Percentiles rank a stretch among this genome's conserved stretches.
phyloP scores from a whole-genome alignment of 2,113 vertebrate species.

The Sphaerodactylus townsendi region DNA sequence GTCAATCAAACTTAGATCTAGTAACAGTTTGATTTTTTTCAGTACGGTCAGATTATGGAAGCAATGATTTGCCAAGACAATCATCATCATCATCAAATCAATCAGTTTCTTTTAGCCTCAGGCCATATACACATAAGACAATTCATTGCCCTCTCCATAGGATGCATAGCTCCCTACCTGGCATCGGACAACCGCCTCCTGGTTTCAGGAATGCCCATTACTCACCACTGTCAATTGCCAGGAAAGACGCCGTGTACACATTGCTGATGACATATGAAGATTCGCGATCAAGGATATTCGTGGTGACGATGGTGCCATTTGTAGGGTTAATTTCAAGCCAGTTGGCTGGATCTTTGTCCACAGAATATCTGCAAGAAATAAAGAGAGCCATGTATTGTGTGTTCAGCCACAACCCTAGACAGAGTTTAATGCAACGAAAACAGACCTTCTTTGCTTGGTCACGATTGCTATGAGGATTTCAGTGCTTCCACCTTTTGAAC shows the following conservation, averaged over 20 bases:
- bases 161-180: background rate
- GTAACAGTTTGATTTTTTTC: background rate
- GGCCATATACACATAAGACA: no score
- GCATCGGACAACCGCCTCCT: background rate
- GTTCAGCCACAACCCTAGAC: fast-evolving
- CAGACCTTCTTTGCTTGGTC: background rate
- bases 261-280: slow-evolving; percentile 88
- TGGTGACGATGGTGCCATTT: slow-evolving; percentile 90
- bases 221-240: slow-evolving; percentile 96
- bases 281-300: slow-evolving; percentile 87
- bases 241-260: slow-evolving; percentile 89
- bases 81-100: no score
- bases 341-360: slow-evolving; percentile 89
- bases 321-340: slow-evolving; percentile 93
- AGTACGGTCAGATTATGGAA: background rate
- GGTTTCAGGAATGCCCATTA: background rate
- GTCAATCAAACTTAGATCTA: background rate
- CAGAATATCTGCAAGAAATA: slow-evolving; percentile 80
- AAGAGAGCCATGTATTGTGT: background rate
- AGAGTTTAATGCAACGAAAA: fast-evolving
- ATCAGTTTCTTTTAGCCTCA: no score
- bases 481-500: background rate
- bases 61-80: background rate
- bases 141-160: no score
- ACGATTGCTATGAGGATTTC: no score